A percentile compares a stretch with the other conserved stretches of the same genome.
Evolutionary conservation across 1,140 invertebrate genomes (phyloP).

Genomic region (Pseudomyrmex flavicornis): DNA sequence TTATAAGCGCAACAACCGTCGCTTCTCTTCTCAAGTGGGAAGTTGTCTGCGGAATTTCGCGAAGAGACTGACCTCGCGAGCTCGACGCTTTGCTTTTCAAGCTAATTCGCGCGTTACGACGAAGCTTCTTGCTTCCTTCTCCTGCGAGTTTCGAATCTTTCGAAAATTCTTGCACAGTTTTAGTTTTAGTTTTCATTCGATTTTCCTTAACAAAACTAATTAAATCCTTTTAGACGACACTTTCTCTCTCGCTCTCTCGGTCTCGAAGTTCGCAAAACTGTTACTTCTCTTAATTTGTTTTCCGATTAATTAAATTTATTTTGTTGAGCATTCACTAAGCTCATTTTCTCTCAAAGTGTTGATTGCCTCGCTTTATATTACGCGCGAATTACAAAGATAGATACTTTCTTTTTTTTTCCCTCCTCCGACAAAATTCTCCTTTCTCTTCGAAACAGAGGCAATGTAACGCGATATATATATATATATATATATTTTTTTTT

Average conservation of each 20-base stretch:
- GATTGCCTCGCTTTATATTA: too few relatives aligned
- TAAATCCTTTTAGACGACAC: background rate
- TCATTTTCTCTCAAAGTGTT: too few relatives aligned
- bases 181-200: background rate
- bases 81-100: slow-evolving; percentile 11
- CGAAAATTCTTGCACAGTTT: background rate
- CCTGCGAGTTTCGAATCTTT: background rate
- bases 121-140: background rate
- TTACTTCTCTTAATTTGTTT: too few relatives aligned
- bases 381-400: too few relatives aligned
- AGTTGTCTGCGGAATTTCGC: slow-evolving; percentile 25
- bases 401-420: too few relatives aligned
- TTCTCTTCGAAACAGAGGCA: background rate
- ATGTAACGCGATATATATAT: background rate
- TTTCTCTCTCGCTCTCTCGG: too few relatives aligned
- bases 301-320: too few relatives aligned
- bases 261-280: too few relatives aligned
- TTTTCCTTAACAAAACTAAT: slow-evolving; percentile 5
- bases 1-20: background rate
- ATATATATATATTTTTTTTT: slow-evolving; percentile 9
- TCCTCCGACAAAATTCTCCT: background rate
- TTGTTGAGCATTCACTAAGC: too few relatives aligned
- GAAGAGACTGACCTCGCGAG: slow-evolving; percentile 18
- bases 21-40: slow-evolving; percentile 14
- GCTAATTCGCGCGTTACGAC: background rate